Evolutionary conservation across 2,888 invertebrate genomes (phyloP).

Genomic region (Neoitamus cyanurus): DNA sequence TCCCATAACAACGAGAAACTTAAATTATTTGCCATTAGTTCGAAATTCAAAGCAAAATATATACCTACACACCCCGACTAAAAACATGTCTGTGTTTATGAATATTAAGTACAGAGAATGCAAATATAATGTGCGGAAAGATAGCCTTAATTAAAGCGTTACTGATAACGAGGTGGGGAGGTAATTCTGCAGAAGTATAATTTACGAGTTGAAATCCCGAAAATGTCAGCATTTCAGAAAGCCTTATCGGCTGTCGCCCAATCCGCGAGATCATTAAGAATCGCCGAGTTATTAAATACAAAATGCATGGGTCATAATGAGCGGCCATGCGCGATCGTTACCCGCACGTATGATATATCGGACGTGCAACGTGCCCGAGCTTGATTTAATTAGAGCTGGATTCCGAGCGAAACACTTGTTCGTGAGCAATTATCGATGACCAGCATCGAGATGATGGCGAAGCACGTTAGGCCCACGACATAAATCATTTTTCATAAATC

Average conservation of each 20-base stretch:
- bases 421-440: constrained; percentile 49
- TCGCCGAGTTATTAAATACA: constrained; percentile 2
- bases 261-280: constrained; percentile 24
- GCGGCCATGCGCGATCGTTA: constrained; percentile 41
- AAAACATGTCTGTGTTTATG: background rate
- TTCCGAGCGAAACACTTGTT: constrained; percentile 51
- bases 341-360: constrained; percentile 11
- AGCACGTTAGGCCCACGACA: constrained; percentile 45
- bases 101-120: background rate
- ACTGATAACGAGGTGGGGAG: background rate
- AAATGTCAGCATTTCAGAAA: background rate
- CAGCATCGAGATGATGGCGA: constrained; percentile 48
- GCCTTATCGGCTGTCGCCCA: background rate
- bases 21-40: too few species aligned
- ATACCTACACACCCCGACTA: background rate
- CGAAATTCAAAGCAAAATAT: background rate
- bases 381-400: constrained; percentile 48
- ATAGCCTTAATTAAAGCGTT: background rate
- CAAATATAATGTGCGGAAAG: background rate
- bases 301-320: constrained; percentile 30
- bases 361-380: constrained; percentile 18
- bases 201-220: background rate
- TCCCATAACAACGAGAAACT: too few species aligned
- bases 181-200: background rate
- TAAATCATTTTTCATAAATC: constrained; percentile 58